Conservation (phyloP, 2,113 vertebrate species). For the Chamaea fasciata region DNA sequence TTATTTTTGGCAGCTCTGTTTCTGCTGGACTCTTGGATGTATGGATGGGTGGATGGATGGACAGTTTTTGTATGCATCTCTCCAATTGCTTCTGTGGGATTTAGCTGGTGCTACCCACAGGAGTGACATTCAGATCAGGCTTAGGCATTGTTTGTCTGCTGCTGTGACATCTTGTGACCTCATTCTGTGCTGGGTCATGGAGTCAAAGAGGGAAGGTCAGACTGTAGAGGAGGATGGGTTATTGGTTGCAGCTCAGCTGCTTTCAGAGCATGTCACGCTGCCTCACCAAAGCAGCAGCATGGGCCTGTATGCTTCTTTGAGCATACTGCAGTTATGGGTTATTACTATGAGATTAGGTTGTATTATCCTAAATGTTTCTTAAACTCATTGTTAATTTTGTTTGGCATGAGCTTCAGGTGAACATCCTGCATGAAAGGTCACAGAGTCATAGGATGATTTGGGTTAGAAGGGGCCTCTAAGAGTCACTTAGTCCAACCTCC, state of each 20-base stretch:
- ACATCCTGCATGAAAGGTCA: neutral
- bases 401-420: neutral
- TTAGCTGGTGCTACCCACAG: neutral
- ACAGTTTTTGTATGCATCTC: neutral
- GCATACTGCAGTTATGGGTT: neutral
- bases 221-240: neutral
- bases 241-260: neutral
- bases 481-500: neutral
- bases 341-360: neutral
- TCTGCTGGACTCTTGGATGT: neutral
- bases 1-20: neutral
- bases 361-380: neutral
- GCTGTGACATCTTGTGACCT: neutral
- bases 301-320: neutral
- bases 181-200: neutral
- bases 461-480: neutral
- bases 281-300: neutral
- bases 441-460: neutral
- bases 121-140: neutral
- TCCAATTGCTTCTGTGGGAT: neutral
- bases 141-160: neutral
- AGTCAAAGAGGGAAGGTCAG: neutral
- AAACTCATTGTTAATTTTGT: neutral
- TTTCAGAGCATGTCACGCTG: neutral
- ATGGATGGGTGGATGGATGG: neutral